Base-by-base conservation (phyloP, 2,797 vertebrate species). In the Morelia viridis region DNA sequence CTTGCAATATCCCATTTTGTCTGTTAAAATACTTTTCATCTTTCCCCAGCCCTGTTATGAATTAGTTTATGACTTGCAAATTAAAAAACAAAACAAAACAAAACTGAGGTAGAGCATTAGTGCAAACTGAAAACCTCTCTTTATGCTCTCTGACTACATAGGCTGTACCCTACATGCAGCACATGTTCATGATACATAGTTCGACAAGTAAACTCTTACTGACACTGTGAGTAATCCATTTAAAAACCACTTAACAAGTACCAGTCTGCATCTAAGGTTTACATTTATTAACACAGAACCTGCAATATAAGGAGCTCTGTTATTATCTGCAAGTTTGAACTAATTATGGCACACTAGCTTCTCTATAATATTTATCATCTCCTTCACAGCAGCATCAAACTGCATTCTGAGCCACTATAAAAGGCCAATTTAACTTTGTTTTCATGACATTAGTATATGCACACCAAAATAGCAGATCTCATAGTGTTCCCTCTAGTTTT, bases 221-320 rank as follows among this genome's bases (percentile, higher is more conserved):
- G 28, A 61, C 19, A 41, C 31, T 12, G 85, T 87, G 17, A 87
- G 31, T 60, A 62, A 87, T 60, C 22, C 17, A 12, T 60, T 86
- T 84, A 13, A 1, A 26, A n/a, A 53, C 62, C 85, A 93, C 19
- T 80, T 31, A 71, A 92, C 86, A 91, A 94, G 90, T 94, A 94
- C 93, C 93, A 93, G 90, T 95, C 5, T 87, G 89, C 24, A 0
- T 92, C 4, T 0, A 92, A 46, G 2, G 17, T 93, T 95, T 95
- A 94, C 94, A 96, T 87, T 83, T 90, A 90, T 86, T 93, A 94
- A 96, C 91, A 68, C 64, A 92, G 94, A 89, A 94, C 92, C 95
- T 93, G 93, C 94, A 94, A 91, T 35, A 94, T 41, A 62, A 89
- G 0, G 0, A 76, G 89, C 91, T 0, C 0, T 85, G 89, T 94